A percentile compares a stretch with the other conserved stretches of the same genome.
These are phyloP conservation scores for Synodontis membranacea DNA, from an alignment of 2,113 vertebrate species.

Conservation along the genomic window DNA sequence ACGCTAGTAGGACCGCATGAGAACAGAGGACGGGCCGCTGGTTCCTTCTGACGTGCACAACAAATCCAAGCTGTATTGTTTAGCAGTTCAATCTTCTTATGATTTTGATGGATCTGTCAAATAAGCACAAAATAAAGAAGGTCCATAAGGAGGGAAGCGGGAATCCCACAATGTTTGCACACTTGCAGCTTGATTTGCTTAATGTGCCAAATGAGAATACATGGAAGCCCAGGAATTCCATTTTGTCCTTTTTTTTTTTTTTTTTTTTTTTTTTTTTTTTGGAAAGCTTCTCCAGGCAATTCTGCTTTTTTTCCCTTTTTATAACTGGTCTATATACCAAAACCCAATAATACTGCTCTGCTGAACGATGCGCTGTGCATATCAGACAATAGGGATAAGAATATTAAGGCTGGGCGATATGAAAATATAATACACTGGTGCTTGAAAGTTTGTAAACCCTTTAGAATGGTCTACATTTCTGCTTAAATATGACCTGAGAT, in stretches of 20 bases:
- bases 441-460: too few species aligned
- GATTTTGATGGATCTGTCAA: not conserved
- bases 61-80: constrained; percentile 5
- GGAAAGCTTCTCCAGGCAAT: not conserved
- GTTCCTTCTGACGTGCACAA: constrained; percentile 12
- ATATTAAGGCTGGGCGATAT: too few species aligned
- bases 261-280: not conserved
- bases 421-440: too few species aligned
- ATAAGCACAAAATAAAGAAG: not conserved
- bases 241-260: too few species aligned
- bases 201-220: not conserved
- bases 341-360: not conserved
- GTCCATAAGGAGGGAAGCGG: not conserved
- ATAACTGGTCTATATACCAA: not conserved
- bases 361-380: not conserved
- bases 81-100: not conserved
- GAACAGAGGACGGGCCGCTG: not conserved
- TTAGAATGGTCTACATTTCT: too few species aligned
- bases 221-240: not conserved
- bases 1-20: not conserved
- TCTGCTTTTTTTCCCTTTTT: not conserved
- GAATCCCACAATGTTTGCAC: not conserved
- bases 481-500: too few species aligned
- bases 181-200: not conserved
- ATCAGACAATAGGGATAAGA: too few species aligned